Evolutionary conservation across 2,113 vertebrate genomes (phyloP).

Genomic region (Elaphurus davidianus): DNA sequence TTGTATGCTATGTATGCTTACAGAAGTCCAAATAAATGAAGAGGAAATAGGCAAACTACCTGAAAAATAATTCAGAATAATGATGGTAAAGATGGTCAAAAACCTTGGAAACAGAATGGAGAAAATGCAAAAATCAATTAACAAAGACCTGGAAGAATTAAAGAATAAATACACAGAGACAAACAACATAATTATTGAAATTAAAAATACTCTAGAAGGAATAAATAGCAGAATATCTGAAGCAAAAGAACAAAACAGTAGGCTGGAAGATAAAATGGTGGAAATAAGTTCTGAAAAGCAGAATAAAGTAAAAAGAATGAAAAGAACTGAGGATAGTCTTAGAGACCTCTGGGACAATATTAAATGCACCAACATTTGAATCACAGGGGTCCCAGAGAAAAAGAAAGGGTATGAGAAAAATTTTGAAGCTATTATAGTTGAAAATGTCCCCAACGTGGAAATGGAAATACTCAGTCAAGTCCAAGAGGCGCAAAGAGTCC

Average conservation of each 20-base stretch:
- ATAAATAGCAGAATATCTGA: background rate
- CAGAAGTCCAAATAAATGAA: background rate
- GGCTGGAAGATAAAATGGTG: background rate
- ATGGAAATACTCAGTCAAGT: background rate
- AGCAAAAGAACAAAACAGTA: background rate
- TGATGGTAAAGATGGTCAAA: background rate
- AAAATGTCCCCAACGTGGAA: background rate
- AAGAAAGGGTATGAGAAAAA: background rate
- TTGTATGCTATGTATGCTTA: background rate
- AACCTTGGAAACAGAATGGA: background rate
- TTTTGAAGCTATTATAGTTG: background rate
- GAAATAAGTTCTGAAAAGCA: background rate
- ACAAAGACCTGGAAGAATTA: background rate
- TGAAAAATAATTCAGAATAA: background rate
- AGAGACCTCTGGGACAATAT: background rate
- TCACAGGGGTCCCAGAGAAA: background rate
- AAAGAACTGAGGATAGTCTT: background rate
- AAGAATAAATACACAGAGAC: background rate
- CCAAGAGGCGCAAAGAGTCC: background rate
- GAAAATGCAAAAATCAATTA: background rate
- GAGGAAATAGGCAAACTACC: background rate
- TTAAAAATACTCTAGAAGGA: background rate
- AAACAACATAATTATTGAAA: background rate
- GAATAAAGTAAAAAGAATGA: background rate
- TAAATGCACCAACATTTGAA: background rate